Conservation (phyloP, 2,797 vertebrate species). For the Hyperoplus lanceolatus region DNA sequence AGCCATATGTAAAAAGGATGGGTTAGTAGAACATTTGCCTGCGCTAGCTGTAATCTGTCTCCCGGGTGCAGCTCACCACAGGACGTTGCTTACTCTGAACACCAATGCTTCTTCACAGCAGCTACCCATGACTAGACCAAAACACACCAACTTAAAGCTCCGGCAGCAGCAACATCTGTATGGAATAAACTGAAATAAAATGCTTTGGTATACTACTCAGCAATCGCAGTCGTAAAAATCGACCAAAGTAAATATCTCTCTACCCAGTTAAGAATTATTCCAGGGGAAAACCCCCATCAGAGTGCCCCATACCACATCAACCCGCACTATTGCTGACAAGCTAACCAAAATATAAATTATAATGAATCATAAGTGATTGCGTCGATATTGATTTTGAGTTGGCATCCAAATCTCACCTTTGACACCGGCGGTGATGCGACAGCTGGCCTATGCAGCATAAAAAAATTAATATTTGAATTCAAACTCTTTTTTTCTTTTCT, state of each 20-base stretch:
- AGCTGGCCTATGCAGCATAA: slow-evolving; percentile 53
- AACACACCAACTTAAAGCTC: background rate
- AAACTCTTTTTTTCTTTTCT: slow-evolving; percentile 4
- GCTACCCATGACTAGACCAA: background rate
- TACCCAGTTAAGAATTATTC: background rate
- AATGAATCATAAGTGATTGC: background rate
- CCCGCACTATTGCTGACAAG: background rate
- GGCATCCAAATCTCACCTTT: slow-evolving; percentile 46
- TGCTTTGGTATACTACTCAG: background rate
- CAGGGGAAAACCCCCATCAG: background rate
- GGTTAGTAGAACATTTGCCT: slow-evolving; percentile 34
- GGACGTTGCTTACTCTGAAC: slow-evolving; percentile 25
- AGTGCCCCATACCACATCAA: background rate
- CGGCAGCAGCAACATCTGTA: background rate
- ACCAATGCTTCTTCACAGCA: slow-evolving; percentile 14
- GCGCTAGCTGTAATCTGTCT: slow-evolving; percentile 31
- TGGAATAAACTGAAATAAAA: background rate
- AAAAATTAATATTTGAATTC: slow-evolving; percentile 9
- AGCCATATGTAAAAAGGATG: slow-evolving; percentile 6
- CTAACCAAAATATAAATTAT: background rate
- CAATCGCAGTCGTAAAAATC: background rate
- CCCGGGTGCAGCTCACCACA: slow-evolving; percentile 15
- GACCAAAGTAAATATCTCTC: background rate
- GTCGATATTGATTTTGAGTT: slow-evolving; percentile 33
- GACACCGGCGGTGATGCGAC: slow-evolving; percentile 52